Evolutionary conservation across 2,797 vertebrate species (phyloP).

Genomic region (Margarornis squamiger): DNA sequence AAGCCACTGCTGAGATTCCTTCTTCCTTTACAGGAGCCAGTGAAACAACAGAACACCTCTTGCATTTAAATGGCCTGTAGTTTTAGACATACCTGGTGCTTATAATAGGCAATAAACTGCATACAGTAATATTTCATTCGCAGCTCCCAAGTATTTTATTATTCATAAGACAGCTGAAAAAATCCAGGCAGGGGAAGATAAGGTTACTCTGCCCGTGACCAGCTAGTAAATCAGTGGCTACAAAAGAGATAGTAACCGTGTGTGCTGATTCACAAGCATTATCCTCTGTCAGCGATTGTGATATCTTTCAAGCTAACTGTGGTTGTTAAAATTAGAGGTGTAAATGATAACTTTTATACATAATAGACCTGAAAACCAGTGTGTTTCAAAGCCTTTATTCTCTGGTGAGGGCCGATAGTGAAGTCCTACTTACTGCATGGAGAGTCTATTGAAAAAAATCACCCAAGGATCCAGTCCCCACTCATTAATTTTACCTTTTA

Average conservation of each 20-base stretch:
- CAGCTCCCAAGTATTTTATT: background rate
- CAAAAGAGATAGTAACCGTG: fast-evolving
- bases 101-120: background rate
- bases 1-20: background rate
- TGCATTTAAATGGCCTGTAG: background rate
- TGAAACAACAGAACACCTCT: background rate
- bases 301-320: background rate
- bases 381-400: background rate
- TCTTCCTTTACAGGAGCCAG: background rate
- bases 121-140: background rate
- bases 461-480: background rate
- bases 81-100: background rate
- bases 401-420: background rate
- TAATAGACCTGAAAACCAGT: background rate
- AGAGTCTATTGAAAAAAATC: background rate
- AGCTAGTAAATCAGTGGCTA: background rate
- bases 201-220: background rate
- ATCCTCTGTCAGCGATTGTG: background rate
- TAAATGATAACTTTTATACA: background rate
- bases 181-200: background rate
- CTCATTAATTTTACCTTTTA: conserved; percentile 14
- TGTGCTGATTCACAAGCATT: background rate
- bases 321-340: background rate
- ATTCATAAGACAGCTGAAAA: background rate
- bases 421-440: background rate